These are phyloP conservation scores for Eilema sororculum DNA, from an alignment of 2,888 invertebrate genomes.

Conservation along the genomic window DNA sequence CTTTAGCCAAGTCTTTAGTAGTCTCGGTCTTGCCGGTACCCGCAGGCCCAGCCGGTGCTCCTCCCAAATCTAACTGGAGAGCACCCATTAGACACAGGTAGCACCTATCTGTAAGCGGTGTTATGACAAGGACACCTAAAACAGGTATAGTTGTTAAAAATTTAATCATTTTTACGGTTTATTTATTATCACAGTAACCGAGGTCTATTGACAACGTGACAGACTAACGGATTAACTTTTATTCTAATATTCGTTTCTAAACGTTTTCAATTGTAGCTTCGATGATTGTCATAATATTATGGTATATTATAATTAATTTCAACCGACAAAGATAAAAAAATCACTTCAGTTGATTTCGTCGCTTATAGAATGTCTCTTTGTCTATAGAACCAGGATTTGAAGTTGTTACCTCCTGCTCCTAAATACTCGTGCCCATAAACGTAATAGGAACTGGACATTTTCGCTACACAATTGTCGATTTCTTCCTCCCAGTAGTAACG, in stretches of 20 bases:
- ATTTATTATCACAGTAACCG: neutral
- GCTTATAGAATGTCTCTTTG: too few relatives aligned
- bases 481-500: conserved; percentile 95
- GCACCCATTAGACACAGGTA: conserved; percentile 97
- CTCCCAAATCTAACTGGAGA: conserved; percentile 94
- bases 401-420: conserved; percentile 89
- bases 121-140: conserved; percentile 92
- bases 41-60: conserved; percentile 95
- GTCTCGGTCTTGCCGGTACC: conserved; percentile 97
- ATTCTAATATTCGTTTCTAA: too few relatives aligned
- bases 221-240: too few relatives aligned
- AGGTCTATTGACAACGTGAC: too few relatives aligned
- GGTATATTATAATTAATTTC: too few relatives aligned
- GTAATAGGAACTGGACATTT: conserved; percentile 95
- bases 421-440: conserved; percentile 96
- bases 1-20: conserved; percentile 95
- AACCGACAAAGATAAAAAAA: too few relatives aligned
- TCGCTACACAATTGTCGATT: conserved; percentile 92
- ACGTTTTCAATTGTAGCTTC: too few relatives aligned
- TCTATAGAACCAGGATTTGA: neutral
- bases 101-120: conserved; percentile 95
- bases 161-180: neutral
- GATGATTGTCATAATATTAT: too few relatives aligned
- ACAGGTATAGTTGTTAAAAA: neutral
- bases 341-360: too few relatives aligned